Conservation (phyloP, 2,113 vertebrate species). For the Toxotes chatareus region DNA sequence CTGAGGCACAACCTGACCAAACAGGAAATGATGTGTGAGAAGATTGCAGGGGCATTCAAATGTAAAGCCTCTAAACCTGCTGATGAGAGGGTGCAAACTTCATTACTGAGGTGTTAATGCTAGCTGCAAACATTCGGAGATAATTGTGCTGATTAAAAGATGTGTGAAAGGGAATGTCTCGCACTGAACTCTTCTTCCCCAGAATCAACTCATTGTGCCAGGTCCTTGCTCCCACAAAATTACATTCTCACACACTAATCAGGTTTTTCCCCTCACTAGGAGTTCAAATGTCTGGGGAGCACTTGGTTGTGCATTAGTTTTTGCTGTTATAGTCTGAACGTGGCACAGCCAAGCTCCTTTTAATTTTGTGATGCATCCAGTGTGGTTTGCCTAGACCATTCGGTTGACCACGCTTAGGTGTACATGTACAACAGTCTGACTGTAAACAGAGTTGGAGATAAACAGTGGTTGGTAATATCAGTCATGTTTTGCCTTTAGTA, state of each 20-base stretch:
- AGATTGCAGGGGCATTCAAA: slow-evolving; percentile 32
- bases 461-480: neutral
- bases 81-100: slow-evolving; percentile 69
- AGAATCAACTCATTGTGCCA: slow-evolving; percentile 51
- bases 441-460: neutral
- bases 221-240: slow-evolving; percentile 21
- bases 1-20: neutral
- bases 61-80: slow-evolving; percentile 27
- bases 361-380: neutral
- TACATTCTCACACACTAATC: slow-evolving; percentile 52
- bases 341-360: neutral
- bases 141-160: slow-evolving; percentile 70
- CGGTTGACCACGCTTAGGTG: neutral
- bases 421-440: neutral
- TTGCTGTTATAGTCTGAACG: neutral
- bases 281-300: slow-evolving; percentile 15
- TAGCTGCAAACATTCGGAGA: slow-evolving; percentile 49
- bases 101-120: slow-evolving; percentile 69
- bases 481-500: neutral
- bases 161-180: slow-evolving; percentile 72
- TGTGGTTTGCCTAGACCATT: neutral
- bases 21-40: slow-evolving; percentile 47
- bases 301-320: slow-evolving; percentile 6
- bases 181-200: slow-evolving; percentile 42
- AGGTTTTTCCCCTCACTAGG: neutral